Percentiles rank a stretch among this genome's conserved stretches.
Conservation (phyloP, 1,140 invertebrate genomes). For the Cephus cinctus region DNA sequence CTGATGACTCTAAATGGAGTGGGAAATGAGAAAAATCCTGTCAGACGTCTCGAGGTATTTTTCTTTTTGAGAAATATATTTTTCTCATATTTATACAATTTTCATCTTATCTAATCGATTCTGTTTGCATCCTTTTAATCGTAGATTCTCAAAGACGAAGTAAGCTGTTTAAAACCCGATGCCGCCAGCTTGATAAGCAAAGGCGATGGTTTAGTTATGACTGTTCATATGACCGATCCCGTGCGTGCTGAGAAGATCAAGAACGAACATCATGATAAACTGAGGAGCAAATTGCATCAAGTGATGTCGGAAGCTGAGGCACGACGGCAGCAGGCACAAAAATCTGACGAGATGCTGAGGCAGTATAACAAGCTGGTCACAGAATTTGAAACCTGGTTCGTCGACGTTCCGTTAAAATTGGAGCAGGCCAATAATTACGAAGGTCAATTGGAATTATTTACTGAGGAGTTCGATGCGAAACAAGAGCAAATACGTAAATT, state of each 20-base stretch:
- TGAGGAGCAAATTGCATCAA: slow-evolving; percentile 66
- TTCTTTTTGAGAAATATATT: too few species aligned
- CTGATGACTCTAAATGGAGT: slow-evolving; percentile 66
- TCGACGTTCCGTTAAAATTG: slow-evolving; percentile 54
- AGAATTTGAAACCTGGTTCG: slow-evolving; percentile 57
- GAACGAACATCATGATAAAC: slow-evolving; percentile 60
- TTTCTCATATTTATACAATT: too few species aligned
- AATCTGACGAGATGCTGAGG: slow-evolving; percentile 59
- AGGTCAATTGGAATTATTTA: slow-evolving; percentile 53
- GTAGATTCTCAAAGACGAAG: slow-evolving; percentile 64
- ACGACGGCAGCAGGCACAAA: slow-evolving; percentile 56
- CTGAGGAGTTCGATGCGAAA: slow-evolving; percentile 51
- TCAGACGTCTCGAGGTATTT: slow-evolving; percentile 66
- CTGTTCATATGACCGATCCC: slow-evolving; percentile 61
- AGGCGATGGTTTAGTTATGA: slow-evolving; percentile 73
- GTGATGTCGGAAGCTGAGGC: slow-evolving; percentile 68
- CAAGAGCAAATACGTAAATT: slow-evolving; percentile 54
- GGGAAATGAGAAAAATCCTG: slow-evolving; percentile 65
- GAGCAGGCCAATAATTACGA: slow-evolving; percentile 60
- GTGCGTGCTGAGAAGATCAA: slow-evolving; percentile 60
- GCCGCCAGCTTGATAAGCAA: slow-evolving; percentile 76
- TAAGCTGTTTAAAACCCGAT: slow-evolving; percentile 70
- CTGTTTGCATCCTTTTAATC: slow-evolving; percentile 21
- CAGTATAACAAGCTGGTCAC: slow-evolving; percentile 53
- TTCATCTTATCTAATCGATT: too few species aligned